Evolutionary conservation across 1,140 invertebrate species (phyloP).

Genomic region (Euglossa dilemma): DNA sequence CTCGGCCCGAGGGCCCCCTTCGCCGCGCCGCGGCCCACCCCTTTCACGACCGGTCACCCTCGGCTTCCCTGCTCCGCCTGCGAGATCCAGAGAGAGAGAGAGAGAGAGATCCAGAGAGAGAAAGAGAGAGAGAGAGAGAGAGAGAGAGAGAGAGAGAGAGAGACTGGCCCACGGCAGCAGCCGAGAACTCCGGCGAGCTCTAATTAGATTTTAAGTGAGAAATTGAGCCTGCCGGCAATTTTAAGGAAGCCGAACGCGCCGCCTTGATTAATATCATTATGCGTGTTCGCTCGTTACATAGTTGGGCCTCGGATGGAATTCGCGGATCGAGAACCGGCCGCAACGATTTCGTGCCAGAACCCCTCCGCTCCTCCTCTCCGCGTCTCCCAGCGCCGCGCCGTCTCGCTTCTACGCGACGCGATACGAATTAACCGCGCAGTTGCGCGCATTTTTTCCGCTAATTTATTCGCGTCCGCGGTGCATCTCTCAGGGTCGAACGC

Average conservation of each 20-base stretch:
- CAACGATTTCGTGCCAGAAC: constrained; percentile 24
- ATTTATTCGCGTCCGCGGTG: constrained; percentile 40
- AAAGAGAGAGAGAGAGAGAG: too few species aligned
- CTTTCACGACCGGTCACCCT: not conserved
- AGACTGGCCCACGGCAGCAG: constrained; percentile 37
- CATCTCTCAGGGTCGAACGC: constrained; percentile 49
- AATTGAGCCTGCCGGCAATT: constrained; percentile 82
- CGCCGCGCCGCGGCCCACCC: constrained; percentile 42
- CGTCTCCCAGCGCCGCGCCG: too few species aligned
- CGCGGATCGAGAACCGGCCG: constrained; percentile 38
- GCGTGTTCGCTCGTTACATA: constrained; percentile 68
- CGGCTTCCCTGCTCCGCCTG: constrained; percentile 19
- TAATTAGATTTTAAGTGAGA: constrained; percentile 83
- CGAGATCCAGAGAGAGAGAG: too few species aligned
- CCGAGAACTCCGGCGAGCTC: constrained; percentile 69
- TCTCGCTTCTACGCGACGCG: not conserved
- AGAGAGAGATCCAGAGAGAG: too few species aligned
- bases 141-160: too few species aligned
- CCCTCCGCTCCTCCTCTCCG: too few species aligned
- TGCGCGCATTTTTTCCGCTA: constrained; percentile 7
- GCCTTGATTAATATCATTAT: constrained; percentile 82
- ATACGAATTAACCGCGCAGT: not conserved
- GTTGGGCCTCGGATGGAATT: constrained; percentile 54
- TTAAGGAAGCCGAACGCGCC: constrained; percentile 81
- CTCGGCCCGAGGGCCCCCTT: not conserved